These are phyloP conservation scores for Branchellion lobata DNA, from an alignment of 2,888 invertebrate species.

Conservation along the genomic window DNA sequence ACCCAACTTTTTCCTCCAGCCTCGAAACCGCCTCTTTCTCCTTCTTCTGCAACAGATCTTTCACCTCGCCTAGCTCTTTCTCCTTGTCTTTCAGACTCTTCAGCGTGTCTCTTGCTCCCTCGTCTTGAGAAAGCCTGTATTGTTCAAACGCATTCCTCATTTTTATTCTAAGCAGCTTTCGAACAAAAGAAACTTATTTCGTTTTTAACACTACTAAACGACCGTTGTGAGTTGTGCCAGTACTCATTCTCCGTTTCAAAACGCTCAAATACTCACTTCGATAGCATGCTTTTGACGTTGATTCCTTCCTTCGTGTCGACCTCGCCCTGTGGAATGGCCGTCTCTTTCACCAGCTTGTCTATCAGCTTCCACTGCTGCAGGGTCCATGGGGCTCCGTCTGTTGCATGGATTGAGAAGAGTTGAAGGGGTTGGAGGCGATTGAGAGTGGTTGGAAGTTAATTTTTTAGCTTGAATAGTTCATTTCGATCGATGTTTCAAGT, in stretches of 20 bases:
- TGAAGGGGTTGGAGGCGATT: too few species aligned
- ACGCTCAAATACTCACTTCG: too few species aligned
- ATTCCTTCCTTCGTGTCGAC: constrained; percentile 82
- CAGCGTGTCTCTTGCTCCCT: constrained; percentile 82
- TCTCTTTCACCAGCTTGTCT: constrained; percentile 89
- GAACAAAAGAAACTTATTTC: neutral
- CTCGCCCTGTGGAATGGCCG: constrained; percentile 77
- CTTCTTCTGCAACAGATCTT: constrained; percentile 80
- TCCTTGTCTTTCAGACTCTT: constrained; percentile 83
- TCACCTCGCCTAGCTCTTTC: constrained; percentile 82
- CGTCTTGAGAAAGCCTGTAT: constrained; percentile 79
- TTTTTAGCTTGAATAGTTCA: neutral
- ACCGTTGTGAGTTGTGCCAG: too few species aligned
- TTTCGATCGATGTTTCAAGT: neutral
- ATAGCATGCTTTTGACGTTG: constrained; percentile 87
- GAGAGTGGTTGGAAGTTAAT: neutral
- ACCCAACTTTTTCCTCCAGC: constrained; percentile 76
- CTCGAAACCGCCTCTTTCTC: constrained; percentile 87
- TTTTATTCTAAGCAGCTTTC: neutral
- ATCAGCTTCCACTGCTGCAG: constrained; percentile 80
- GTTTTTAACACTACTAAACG: too few species aligned
- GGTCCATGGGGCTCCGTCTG: constrained; percentile 61
- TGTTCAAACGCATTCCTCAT: neutral
- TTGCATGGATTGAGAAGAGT: neutral
- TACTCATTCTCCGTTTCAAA: too few species aligned